Evolutionary conservation across 2,888 invertebrate genomes (phyloP).

Genomic region (Parasteatoda lunata): DNA sequence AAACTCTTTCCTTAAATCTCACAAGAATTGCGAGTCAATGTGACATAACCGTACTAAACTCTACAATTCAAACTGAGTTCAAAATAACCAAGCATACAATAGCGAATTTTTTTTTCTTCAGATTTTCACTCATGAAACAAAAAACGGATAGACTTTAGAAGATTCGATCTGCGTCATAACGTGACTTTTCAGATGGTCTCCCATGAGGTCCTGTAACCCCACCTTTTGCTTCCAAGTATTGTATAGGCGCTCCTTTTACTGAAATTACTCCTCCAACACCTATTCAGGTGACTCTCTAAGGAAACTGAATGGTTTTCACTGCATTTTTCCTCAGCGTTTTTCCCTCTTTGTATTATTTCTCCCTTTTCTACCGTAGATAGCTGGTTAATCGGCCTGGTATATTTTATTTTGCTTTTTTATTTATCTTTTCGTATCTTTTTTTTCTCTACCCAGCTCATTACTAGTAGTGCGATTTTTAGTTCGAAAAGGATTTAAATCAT

Average conservation of each 20-base stretch:
- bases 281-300: slow-evolving; percentile 38
- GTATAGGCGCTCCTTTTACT: slow-evolving; percentile 39
- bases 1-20: too few species aligned
- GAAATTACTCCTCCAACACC: slow-evolving; percentile 51
- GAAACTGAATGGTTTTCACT: slow-evolving; percentile 8
- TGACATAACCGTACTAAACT: too few species aligned
- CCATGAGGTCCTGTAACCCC: slow-evolving; percentile 1
- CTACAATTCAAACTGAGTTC: too few species aligned
- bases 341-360: neutral
- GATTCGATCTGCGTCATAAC: neutral
- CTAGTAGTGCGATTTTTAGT: slow-evolving; percentile 27
- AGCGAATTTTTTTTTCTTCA: neutral
- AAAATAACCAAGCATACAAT: too few species aligned
- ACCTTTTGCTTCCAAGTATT: neutral
- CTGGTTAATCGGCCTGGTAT: neutral
- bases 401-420: neutral
- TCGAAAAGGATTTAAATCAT: slow-evolving; percentile 44
- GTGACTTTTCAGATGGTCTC: neutral
- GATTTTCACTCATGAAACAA: neutral
- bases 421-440: slow-evolving; percentile 4
- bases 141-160: neutral
- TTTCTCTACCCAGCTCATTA: neutral
- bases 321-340: slow-evolving; percentile 18
- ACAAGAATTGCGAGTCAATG: too few species aligned
- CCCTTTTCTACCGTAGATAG: slow-evolving; percentile 9